A percentile compares a stretch with the other conserved stretches of the same genome.
These are phyloP conservation scores for Okamejei kenojei DNA, from an alignment of 2,797 vertebrate species.

Conservation along the genomic window DNA sequence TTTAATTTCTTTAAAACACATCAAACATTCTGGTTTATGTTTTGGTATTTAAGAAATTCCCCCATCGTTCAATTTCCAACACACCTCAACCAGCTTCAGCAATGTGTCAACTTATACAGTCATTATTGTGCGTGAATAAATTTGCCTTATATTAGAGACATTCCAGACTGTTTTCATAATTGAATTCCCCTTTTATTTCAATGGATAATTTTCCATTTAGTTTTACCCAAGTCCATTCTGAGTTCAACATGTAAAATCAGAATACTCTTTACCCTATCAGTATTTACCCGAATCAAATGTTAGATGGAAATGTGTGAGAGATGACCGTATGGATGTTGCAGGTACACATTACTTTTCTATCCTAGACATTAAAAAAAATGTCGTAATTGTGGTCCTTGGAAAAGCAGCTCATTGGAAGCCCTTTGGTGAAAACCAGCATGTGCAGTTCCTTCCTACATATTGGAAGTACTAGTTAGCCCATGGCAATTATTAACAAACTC, in stretches of 20 bases:
- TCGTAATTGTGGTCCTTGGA: not conserved
- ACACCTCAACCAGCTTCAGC: not conserved
- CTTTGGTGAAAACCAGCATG: no score
- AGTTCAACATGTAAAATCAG: not conserved
- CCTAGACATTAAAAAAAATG: not conserved
- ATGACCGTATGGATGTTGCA: not conserved
- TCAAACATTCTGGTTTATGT: not conserved
- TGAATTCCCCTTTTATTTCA: not conserved
- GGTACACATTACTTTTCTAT: not conserved
- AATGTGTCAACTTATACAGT: no score
- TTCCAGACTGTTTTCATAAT: not conserved
- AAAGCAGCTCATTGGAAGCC: not conserved
- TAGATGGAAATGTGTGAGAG: not conserved
- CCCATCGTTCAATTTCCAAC: no score
- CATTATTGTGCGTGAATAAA: not conserved
- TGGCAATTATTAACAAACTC: not conserved
- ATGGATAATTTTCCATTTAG: not conserved
- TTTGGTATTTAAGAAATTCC: not conserved
- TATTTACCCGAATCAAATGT: not conserved
- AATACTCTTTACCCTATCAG: not conserved
- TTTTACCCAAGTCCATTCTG: not conserved
- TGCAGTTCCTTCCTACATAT: no score
- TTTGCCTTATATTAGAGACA: not conserved
- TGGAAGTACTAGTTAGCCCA: not conserved
- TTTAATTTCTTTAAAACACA: not conserved